Percentiles rank a stretch among this genome's conserved stretches.
These are phyloP conservation scores for Eumaeus atala DNA, from an alignment of 1,140 invertebrate species.

Conservation along the genomic window DNA sequence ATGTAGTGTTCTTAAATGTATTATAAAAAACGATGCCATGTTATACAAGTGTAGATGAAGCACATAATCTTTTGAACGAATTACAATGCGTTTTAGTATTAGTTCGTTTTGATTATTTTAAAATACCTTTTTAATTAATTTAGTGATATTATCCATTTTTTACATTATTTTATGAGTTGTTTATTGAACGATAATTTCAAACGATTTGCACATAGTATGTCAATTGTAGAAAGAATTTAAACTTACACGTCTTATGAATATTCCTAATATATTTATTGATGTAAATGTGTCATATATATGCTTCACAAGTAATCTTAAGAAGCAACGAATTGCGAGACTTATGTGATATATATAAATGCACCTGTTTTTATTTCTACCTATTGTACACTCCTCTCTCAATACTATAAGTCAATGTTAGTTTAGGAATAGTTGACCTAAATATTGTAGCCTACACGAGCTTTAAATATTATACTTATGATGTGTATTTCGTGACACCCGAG, in stretches of 20 bases:
- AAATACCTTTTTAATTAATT: conserved; percentile 36
- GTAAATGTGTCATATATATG: conserved; percentile 24
- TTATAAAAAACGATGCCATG: conserved; percentile 52
- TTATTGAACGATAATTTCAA: conserved; percentile 19
- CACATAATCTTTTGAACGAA: conserved; percentile 36
- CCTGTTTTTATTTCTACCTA: conserved; percentile 24
- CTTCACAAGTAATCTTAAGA: conserved; percentile 27
- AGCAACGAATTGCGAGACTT: conserved; percentile 36
- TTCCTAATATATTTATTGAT: conserved; percentile 27
- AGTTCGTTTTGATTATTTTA: conserved; percentile 42
- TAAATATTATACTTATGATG: conserved; percentile 29
- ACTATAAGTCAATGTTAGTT: conserved; percentile 29
- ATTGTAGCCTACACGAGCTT: conserved; percentile 38
- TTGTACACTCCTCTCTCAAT: conserved; percentile 23
- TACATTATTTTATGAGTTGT: conserved; percentile 20
- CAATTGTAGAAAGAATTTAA: conserved; percentile 35
- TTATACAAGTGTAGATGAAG: conserved; percentile 38
- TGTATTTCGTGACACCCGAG: background rate
- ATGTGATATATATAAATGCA: conserved; percentile 32
- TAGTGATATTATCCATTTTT: conserved; percentile 17
- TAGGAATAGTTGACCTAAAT: conserved; percentile 25
- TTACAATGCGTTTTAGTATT: conserved; percentile 68
- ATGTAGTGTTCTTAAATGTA: conserved; percentile 30
- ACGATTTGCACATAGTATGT: conserved; percentile 33
- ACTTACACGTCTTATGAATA: conserved; percentile 39